These are phyloP conservation scores for Peromyscus melanophrys DNA, from an alignment of 2,797 vertebrate species.

Conservation along the genomic window DNA sequence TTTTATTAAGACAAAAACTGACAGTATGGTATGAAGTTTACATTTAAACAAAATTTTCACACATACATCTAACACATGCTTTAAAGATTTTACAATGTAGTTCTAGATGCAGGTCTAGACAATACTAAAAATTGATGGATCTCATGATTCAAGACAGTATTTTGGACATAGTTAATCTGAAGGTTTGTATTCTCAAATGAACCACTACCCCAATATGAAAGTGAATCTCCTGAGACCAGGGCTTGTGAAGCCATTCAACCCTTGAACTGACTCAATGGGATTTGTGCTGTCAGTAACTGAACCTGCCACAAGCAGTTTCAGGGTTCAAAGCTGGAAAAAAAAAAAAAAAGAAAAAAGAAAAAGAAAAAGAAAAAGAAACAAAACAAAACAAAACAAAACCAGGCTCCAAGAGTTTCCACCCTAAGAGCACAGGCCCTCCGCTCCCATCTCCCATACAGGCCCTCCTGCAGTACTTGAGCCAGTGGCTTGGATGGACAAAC, in stretches of 20 bases:
- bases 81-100: slow-evolving; percentile 89
- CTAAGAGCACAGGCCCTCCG: slow-evolving; percentile 12
- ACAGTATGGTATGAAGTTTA: slow-evolving; percentile 90
- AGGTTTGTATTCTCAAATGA: slow-evolving; percentile 68
- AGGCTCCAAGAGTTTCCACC: slow-evolving; percentile 51
- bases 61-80: slow-evolving; percentile 91
- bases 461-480: slow-evolving; percentile 51
- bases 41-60: slow-evolving; percentile 90
- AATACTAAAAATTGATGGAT: slow-evolving; percentile 79
- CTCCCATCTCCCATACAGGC: neutral
- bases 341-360: neutral
- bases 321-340: slow-evolving; percentile 66
- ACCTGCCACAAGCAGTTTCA: slow-evolving; percentile 70
- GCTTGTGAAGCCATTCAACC: slow-evolving; percentile 72
- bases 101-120: slow-evolving; percentile 84
- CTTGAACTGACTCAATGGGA: slow-evolving; percentile 69
- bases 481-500: slow-evolving; percentile 62
- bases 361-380: neutral
- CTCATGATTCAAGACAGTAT: slow-evolving; percentile 81
- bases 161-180: slow-evolving; percentile 75
- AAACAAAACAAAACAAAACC: no score
- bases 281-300: slow-evolving; percentile 83
- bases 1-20: slow-evolving; percentile 91
- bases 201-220: slow-evolving; percentile 79
- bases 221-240: slow-evolving; percentile 79